Percentiles rank a stretch among this genome's conserved stretches.
Conservation (phyloP, 2,888 invertebrate genomes). For the Sipha maydis region DNA sequence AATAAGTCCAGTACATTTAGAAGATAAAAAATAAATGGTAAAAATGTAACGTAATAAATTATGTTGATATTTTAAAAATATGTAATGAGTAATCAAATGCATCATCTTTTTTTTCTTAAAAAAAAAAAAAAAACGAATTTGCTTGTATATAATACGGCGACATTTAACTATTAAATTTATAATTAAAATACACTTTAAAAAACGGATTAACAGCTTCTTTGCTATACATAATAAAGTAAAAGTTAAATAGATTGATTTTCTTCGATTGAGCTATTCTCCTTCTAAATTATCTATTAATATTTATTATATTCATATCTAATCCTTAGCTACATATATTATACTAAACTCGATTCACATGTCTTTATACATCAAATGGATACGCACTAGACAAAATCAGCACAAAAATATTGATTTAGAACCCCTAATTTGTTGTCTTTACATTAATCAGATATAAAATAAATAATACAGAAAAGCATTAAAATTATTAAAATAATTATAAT, state of each 20-base stretch:
- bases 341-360: constrained; percentile 17
- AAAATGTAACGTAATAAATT: neutral
- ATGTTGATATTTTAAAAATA: neutral
- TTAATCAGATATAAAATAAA: neutral
- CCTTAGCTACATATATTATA: no score
- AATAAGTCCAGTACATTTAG: neutral
- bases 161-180: neutral
- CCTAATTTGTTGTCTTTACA: neutral
- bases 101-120: no score
- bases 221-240: constrained; percentile 21
- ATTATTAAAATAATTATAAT: neutral
- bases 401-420: neutral
- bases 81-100: neutral
- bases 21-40: neutral
- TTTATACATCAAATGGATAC: no score
- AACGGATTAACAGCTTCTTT: neutral
- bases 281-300: no score
- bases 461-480: neutral
- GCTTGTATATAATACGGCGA: neutral
- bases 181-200: constrained; percentile 16
- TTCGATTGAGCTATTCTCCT: neutral
- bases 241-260: constrained; percentile 23
- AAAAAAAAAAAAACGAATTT: no score
- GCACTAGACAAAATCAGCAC: no score
- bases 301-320: no score